These are phyloP conservation scores for Prionchulus punctatus DNA, from an alignment of 2,888 invertebrate genomes.

Conservation along the genomic window DNA sequence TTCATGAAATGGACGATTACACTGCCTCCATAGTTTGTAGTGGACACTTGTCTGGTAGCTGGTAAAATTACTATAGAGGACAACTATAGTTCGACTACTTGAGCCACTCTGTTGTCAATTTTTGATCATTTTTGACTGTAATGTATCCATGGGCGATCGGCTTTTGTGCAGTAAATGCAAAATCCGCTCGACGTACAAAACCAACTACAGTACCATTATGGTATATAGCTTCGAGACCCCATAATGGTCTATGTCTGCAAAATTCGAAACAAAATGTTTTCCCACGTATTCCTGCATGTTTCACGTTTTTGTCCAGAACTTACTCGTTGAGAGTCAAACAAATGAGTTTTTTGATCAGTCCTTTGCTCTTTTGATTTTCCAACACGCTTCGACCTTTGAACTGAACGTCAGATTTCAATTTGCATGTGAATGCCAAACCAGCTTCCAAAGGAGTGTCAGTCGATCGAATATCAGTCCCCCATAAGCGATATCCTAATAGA, in stretches of 20 bases:
- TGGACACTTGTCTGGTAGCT: too few relatives aligned
- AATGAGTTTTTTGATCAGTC: constrained; percentile 49
- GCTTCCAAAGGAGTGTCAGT: constrained; percentile 76
- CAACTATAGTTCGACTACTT: too few relatives aligned
- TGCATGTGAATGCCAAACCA: constrained; percentile 58
- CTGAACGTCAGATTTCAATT: constrained; percentile 48
- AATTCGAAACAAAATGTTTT: neutral
- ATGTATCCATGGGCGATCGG: constrained; percentile 42
- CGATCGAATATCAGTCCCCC: constrained; percentile 62
- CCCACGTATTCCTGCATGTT: neutral
- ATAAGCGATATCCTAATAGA: constrained; percentile 69
- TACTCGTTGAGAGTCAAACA: constrained; percentile 39
- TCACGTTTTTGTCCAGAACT: constrained; percentile 14
- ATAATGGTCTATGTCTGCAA: constrained; percentile 48
- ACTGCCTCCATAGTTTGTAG: too few relatives aligned
- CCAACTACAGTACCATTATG: constrained; percentile 52
- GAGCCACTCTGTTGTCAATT: too few relatives aligned
- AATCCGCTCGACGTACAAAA: constrained; percentile 62
- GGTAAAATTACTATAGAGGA: too few relatives aligned
- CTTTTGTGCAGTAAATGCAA: constrained; percentile 46
- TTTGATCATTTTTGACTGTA: too few relatives aligned
- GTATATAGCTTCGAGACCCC: constrained; percentile 69
- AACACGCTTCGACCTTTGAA: constrained; percentile 61
- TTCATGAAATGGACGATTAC: too few relatives aligned
- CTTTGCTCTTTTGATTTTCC: constrained; percentile 46